Evolutionary conservation across 2,797 vertebrate species (phyloP).

Genomic region (Limosa lapponica): DNA sequence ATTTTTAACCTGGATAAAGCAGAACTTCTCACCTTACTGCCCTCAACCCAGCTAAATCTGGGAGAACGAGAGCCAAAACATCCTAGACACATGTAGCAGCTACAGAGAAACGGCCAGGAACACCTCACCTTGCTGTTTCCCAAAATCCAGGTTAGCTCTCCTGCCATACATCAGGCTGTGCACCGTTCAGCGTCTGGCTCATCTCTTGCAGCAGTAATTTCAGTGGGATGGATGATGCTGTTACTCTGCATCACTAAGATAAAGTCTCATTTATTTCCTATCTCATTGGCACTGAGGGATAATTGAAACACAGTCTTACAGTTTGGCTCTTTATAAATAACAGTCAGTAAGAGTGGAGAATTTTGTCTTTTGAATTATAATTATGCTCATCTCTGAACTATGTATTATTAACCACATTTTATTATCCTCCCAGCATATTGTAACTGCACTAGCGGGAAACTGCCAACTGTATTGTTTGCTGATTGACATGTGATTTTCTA

Average conservation of each 20-base stretch:
- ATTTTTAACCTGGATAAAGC: not conserved
- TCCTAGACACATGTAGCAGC: rapidly evolving
- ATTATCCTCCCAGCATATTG: not conserved
- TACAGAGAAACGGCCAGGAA: not conserved
- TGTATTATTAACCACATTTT: not conserved
- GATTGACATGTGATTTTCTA: not conserved
- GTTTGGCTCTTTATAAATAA: not conserved
- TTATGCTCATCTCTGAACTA: not conserved
- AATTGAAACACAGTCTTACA: not conserved
- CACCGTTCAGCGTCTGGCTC: not conserved
- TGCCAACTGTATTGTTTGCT: not conserved
- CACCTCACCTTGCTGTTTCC: not conserved
- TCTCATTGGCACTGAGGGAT: not conserved
- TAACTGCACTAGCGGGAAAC: not conserved
- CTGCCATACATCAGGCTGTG: not conserved
- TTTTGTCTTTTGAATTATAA: not conserved
- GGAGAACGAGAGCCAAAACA: not conserved
- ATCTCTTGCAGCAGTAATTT: not conserved
- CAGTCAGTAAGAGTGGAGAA: not conserved
- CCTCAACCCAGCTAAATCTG: not conserved
- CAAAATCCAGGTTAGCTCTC: not conserved
- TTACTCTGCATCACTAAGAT: not conserved
- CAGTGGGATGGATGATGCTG: not conserved
- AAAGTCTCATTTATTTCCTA: not conserved
- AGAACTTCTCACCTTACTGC: not conserved